These are phyloP conservation scores for Antitype chi DNA, from an alignment of 2,888 invertebrate species.

Conservation along the genomic window DNA sequence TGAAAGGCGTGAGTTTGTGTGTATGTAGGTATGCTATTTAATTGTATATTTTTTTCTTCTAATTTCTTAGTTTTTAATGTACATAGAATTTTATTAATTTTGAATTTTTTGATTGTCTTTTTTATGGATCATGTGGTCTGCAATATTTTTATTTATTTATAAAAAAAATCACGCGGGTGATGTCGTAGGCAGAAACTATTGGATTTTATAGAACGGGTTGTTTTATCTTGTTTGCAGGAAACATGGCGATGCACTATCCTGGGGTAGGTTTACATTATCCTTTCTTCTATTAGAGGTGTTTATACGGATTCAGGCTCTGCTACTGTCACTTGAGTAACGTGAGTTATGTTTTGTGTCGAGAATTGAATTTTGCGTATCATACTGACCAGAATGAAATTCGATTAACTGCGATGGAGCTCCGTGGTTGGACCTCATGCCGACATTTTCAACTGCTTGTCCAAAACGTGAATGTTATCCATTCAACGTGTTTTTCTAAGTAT, in stretches of 20 bases:
- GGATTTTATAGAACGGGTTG: conserved; percentile 2
- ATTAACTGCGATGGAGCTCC: not conserved
- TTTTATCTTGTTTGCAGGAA: conserved; percentile 20
- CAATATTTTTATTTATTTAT: too few species aligned
- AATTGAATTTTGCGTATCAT: conserved; percentile 2
- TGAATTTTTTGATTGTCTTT: too few species aligned
- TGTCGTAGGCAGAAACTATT: not conserved
- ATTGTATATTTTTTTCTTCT: too few species aligned
- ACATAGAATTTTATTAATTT: too few species aligned
- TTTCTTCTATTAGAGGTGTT: not conserved
- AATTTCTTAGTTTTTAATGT: too few species aligned
- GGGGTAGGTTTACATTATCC: not conserved
- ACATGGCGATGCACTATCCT: not conserved
- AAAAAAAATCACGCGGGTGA: too few species aligned
- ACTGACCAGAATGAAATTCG: not conserved
- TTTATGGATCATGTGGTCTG: too few species aligned
- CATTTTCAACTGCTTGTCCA: not conserved
- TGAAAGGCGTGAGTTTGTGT: too few species aligned
- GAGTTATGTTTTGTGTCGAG: not conserved
- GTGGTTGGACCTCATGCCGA: not conserved
- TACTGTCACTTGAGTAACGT: not conserved
- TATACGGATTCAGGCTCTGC: not conserved
- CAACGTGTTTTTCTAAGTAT: not conserved
- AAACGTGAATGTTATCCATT: not conserved
- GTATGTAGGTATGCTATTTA: too few species aligned